These are phyloP conservation scores for Sepioteuthis lessoniana DNA, from an alignment of 2,888 invertebrate species.

Conservation along the genomic window DNA sequence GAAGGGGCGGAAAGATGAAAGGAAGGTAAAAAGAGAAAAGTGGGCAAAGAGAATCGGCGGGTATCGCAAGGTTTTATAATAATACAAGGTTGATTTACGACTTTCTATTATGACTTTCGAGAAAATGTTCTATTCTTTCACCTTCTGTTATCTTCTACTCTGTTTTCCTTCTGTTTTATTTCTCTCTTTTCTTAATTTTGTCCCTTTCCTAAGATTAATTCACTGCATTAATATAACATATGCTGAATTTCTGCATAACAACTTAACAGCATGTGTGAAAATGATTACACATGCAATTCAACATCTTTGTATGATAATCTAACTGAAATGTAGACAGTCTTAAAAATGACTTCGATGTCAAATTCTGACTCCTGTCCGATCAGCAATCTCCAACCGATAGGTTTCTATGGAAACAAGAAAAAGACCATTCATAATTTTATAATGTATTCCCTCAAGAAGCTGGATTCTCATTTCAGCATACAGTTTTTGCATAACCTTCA, in stretches of 20 bases:
- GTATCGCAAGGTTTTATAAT: background rate
- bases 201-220: background rate
- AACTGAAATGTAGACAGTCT: background rate
- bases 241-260: background rate
- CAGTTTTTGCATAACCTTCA: background rate
- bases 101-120: background rate
- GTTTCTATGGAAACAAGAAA: constrained; percentile 8
- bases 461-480: background rate
- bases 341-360: background rate
- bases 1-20: no score
- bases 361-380: background rate
- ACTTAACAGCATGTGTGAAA: background rate
- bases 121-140: background rate
- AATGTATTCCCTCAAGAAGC: background rate
- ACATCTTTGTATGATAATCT: constrained; percentile 7
- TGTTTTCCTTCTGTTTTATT: background rate
- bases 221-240: constrained; percentile 20
- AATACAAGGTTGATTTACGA: background rate
- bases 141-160: background rate
- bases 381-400: constrained; percentile 13
- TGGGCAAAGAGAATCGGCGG: no score
- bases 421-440: constrained; percentile 6
- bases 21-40: no score
- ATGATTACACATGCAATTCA: background rate
- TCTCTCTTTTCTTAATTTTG: background rate